phyloP scores from a whole-genome alignment of 2,113 vertebrate genomes.

The Megalops atlanticus region DNA sequence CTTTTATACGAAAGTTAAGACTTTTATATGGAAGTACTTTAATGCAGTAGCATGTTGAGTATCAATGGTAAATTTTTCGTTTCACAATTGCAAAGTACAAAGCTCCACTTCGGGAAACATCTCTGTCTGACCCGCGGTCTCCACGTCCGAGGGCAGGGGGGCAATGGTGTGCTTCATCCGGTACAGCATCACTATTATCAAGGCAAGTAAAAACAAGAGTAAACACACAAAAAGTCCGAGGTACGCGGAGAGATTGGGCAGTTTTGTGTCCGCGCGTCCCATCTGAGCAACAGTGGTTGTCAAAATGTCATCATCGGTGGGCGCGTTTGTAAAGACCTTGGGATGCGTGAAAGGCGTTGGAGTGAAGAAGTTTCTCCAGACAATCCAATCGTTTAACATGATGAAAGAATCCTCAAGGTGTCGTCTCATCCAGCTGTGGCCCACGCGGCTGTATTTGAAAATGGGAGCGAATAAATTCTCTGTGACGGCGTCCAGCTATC shows the following conservation, averaged over 20 bases:
- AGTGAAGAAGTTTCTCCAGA: constrained; percentile 50
- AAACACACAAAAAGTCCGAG: constrained; percentile 52
- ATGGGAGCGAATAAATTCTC: neutral
- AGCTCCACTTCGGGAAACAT: constrained; percentile 48
- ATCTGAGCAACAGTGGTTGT: constrained; percentile 35
- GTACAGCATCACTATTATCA: constrained; percentile 54
- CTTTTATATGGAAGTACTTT: no score
- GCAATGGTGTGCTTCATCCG: constrained; percentile 55
- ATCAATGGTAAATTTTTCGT: neutral
- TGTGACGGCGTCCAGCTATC: neutral
- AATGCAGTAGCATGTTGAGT: no score
- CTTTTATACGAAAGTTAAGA: no score
- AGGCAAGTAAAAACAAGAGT: constrained; percentile 46
- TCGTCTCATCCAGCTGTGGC: neutral
- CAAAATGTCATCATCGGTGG: constrained; percentile 36
- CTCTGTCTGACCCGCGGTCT: constrained; percentile 40
- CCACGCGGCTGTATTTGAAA: neutral
- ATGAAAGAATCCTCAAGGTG: neutral
- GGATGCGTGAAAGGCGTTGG: constrained; percentile 32
- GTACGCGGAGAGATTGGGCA: constrained; percentile 51
- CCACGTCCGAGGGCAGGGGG: constrained; percentile 45
- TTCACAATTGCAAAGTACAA: constrained; percentile 21
- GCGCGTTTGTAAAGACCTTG: constrained; percentile 21
- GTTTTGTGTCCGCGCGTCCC: constrained; percentile 36
- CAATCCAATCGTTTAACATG: constrained; percentile 40